Conservation (phyloP, 2,888 invertebrate genomes). For the Seira sanloemensis region DNA sequence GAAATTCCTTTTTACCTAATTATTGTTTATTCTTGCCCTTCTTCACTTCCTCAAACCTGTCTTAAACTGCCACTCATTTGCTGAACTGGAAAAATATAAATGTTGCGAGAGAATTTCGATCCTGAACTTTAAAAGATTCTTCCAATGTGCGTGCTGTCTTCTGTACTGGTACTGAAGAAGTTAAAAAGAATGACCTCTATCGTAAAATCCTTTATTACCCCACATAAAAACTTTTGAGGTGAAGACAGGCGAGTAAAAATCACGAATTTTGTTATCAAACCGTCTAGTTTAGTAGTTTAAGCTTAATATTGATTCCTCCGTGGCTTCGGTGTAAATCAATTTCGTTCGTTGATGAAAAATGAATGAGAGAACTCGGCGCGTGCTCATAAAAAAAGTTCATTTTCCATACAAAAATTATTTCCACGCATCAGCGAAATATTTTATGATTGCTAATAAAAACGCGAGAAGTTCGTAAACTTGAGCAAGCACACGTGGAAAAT, state of each 20-base stretch:
- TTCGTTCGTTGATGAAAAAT: background rate
- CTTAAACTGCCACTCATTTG: background rate
- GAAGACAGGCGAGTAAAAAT: slow-evolving; percentile 4
- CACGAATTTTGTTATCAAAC: background rate
- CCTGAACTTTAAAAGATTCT: too few species aligned
- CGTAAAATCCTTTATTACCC: background rate
- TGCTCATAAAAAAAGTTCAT: background rate
- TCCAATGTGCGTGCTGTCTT: background rate
- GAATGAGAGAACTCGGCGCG: background rate
- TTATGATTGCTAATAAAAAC: background rate
- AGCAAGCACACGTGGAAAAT: background rate
- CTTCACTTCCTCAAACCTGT: background rate
- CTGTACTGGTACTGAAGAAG: background rate
- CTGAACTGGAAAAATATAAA: too few species aligned
- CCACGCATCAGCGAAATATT: background rate
- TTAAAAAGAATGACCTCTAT: background rate
- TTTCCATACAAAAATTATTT: background rate
- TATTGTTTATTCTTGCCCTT: background rate
- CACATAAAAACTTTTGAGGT: background rate
- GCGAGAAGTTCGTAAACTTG: background rate
- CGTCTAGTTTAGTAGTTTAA: background rate
- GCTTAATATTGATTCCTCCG: background rate
- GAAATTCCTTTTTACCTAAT: background rate
- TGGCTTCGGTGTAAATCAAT: background rate
- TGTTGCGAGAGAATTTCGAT: too few species aligned